Evolutionary conservation across 92 coral and sea anemone genomes (phyloP).

Genomic region (Paramuricea clavata): DNA sequence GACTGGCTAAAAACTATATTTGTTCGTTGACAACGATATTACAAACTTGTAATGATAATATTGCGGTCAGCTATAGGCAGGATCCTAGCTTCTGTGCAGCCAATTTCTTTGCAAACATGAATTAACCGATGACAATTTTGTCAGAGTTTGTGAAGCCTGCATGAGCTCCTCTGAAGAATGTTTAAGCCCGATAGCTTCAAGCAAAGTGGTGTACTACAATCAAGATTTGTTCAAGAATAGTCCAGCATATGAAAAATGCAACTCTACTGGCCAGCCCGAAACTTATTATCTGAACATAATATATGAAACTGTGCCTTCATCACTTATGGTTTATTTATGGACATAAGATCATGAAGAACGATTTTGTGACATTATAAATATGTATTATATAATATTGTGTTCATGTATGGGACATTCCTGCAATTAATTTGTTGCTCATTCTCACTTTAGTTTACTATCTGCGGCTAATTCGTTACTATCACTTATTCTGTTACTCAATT

Average conservation of each 20-base stretch:
- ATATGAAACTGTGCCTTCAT: neutral
- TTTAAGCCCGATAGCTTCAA: neutral
- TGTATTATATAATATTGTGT: no score
- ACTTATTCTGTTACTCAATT: no score
- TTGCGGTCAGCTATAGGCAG: neutral
- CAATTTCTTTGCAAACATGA: slow-evolving; percentile 50
- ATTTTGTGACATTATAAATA: no score
- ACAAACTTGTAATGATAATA: slow-evolving; percentile 64
- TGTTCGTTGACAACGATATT: slow-evolving; percentile 85
- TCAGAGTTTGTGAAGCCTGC: neutral
- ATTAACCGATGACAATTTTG: neutral
- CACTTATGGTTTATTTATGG: no score
- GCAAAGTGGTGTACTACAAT: neutral
- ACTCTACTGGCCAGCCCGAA: neutral
- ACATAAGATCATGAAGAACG: no score
- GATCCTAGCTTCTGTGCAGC: neutral
- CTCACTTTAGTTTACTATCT: no score
- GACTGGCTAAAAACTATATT: slow-evolving; percentile 95
- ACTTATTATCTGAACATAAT: neutral
- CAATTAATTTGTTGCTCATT: no score
- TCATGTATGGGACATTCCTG: no score
- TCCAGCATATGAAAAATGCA: neutral
- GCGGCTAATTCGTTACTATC: no score
- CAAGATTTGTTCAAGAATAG: neutral
- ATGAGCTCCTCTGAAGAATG: neutral